Evolutionary conservation across 2,797 vertebrate species (phyloP).

Genomic region (Vespertilio murinus): DNA sequence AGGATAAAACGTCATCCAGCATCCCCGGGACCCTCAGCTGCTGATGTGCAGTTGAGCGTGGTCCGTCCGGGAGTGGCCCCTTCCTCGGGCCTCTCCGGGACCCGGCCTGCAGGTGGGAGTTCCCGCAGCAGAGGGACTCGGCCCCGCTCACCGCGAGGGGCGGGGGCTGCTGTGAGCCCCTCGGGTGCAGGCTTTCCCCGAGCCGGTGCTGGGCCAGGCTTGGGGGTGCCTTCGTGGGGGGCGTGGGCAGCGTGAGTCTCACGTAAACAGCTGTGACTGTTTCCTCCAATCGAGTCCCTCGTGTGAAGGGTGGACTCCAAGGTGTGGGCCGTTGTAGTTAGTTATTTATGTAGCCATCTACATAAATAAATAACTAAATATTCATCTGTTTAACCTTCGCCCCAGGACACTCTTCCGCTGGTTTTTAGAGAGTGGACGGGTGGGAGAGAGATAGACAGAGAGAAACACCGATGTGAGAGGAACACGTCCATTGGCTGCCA

Average conservation of each 20-base stretch:
- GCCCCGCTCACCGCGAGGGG: background rate
- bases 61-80: too few species aligned
- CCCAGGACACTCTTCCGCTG: background rate
- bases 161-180: background rate
- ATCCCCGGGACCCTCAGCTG: background rate
- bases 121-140: background rate
- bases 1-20: background rate
- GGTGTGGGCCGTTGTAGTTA: background rate
- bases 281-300: background rate
- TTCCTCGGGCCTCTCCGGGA: background rate
- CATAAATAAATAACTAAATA: too few species aligned
- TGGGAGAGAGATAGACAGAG: too few species aligned
- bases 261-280: background rate
- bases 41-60: background rate
- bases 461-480: background rate
- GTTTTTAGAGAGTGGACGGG: background rate
- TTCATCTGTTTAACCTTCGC: background rate
- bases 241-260: background rate
- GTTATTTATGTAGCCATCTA: too few species aligned
- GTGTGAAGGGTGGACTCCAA: background rate
- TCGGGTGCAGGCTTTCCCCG: background rate
- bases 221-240: background rate
- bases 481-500: background rate
- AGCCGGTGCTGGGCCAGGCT: background rate
- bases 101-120: background rate